Percentiles rank a stretch among this genome's conserved stretches.
These are phyloP conservation scores for Oenanthe melanoleuca DNA, from an alignment of 2,113 vertebrate genomes.

Conservation along the genomic window DNA sequence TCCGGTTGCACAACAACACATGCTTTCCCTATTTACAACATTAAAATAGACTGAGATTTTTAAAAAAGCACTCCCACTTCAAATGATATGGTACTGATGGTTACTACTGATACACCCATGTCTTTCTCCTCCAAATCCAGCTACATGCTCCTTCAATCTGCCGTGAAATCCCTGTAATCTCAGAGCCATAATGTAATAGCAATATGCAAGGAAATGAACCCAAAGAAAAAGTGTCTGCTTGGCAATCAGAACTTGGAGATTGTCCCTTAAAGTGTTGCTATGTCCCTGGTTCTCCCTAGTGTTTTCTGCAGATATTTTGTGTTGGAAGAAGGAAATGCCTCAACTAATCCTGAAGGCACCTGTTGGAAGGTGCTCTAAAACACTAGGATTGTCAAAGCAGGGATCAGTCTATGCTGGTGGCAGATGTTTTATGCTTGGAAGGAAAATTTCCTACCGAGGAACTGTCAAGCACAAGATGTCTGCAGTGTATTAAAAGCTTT, in stretches of 20 bases:
- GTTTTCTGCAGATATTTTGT: not conserved
- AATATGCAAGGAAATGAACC: not conserved
- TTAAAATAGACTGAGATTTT: not conserved
- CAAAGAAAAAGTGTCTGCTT: not conserved
- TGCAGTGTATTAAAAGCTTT: conserved; percentile 25
- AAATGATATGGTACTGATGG: not conserved
- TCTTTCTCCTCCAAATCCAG: not conserved
- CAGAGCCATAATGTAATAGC: not conserved
- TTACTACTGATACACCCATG: not conserved
- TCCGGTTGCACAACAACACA: conserved; percentile 21
- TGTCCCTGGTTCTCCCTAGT: not conserved
- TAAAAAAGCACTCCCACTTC: not conserved
- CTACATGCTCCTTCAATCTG: conserved; percentile 14
- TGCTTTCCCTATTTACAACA: conserved; percentile 1
- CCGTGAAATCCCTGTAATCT: not conserved
- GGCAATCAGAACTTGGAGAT: not conserved
- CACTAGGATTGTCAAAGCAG: not conserved
- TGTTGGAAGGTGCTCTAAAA: not conserved
- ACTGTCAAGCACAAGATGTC: conserved; percentile 26
- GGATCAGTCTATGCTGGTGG: not conserved
- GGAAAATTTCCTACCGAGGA: conserved; percentile 15
- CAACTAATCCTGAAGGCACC: not conserved
- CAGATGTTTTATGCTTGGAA: not conserved
- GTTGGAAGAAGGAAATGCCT: not conserved
- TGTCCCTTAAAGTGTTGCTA: not conserved